A percentile compares a stretch with the other conserved stretches of the same genome.
phyloP scores from a whole-genome alignment of 2,888 invertebrate genomes.

The Drosophila borealis region DNA sequence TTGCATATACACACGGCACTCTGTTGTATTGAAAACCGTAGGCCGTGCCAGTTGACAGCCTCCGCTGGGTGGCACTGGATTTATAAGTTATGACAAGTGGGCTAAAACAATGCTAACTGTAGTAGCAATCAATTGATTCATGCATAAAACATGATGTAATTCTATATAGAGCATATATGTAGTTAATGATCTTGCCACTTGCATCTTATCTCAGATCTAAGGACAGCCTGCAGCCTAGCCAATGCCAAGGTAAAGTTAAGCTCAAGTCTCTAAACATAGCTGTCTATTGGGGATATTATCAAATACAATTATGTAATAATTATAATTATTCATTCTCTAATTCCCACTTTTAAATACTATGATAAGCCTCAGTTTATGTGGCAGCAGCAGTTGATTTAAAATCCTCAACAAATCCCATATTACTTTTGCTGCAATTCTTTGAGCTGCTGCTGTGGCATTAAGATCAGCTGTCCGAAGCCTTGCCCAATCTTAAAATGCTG shows the following conservation, averaged over 20 bases:
- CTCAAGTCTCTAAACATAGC: background rate
- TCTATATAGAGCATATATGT: conserved; percentile 32
- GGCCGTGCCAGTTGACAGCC: conserved; percentile 60
- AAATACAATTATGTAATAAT: background rate
- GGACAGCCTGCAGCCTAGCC: conserved; percentile 9
- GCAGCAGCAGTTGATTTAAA: background rate
- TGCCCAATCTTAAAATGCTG: conserved; percentile 24
- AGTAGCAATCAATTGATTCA: conserved; percentile 31
- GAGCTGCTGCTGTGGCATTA: conserved; percentile 1
- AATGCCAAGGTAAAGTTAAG: conserved; percentile 6
- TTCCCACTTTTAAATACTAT: background rate
- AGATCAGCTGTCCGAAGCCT: conserved; percentile 4
- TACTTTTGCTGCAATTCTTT: background rate
- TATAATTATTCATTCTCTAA: background rate
- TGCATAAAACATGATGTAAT: conserved; percentile 53
- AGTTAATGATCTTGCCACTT: conserved; percentile 25
- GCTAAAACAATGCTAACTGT: conserved; percentile 48
- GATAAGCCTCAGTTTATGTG: no score
- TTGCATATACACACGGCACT: conserved; percentile 42
- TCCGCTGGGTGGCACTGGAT: conserved; percentile 59
- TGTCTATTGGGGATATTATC: background rate
- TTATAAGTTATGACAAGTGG: conserved; percentile 64
- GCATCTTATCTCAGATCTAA: conserved; percentile 7
- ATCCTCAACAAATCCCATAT: background rate
- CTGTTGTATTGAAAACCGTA: conserved; percentile 28